Evolutionary conservation across 2,888 invertebrate species (phyloP).

Genomic region (Tinea pellionella): DNA sequence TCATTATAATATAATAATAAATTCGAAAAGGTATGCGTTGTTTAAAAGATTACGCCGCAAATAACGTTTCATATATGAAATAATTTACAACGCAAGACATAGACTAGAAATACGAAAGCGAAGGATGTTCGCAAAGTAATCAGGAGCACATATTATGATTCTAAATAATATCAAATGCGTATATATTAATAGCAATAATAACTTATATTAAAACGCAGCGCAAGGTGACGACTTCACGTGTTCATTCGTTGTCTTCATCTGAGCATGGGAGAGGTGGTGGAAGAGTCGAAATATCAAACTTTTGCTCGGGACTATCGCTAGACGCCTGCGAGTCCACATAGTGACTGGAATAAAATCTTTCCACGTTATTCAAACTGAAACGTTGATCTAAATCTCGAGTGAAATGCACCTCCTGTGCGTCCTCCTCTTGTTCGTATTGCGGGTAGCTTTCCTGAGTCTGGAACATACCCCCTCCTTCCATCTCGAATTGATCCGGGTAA

Average conservation of each 20-base stretch:
- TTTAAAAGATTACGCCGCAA: neutral
- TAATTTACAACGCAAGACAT: neutral
- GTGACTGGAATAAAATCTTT: slow-evolving; percentile 61
- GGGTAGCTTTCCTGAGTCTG: slow-evolving; percentile 61
- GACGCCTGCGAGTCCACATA: slow-evolving; percentile 72
- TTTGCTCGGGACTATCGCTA: slow-evolving; percentile 76
- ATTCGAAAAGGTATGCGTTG: slow-evolving; percentile 1
- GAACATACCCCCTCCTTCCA: slow-evolving; percentile 48
- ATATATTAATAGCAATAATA: neutral
- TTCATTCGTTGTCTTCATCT: slow-evolving; percentile 75
- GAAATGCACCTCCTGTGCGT: slow-evolving; percentile 32
- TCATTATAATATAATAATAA: neutral
- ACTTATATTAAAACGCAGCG: neutral
- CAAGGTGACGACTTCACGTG: neutral
- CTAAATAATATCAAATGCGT: neutral
- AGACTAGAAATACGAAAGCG: neutral
- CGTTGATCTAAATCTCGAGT: slow-evolving; percentile 56
- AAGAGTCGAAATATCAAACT: slow-evolving; percentile 79
- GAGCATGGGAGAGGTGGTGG: slow-evolving; percentile 83
- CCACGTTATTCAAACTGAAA: slow-evolving; percentile 59
- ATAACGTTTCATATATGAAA: neutral
- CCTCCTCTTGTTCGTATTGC: slow-evolving; percentile 51
- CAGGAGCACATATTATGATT: neutral
- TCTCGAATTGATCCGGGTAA: slow-evolving; percentile 56
- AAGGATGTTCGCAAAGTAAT: neutral